These are phyloP conservation scores for Meiosimyza platycephala DNA, from an alignment of 2,888 invertebrate species.

Conservation along the genomic window DNA sequence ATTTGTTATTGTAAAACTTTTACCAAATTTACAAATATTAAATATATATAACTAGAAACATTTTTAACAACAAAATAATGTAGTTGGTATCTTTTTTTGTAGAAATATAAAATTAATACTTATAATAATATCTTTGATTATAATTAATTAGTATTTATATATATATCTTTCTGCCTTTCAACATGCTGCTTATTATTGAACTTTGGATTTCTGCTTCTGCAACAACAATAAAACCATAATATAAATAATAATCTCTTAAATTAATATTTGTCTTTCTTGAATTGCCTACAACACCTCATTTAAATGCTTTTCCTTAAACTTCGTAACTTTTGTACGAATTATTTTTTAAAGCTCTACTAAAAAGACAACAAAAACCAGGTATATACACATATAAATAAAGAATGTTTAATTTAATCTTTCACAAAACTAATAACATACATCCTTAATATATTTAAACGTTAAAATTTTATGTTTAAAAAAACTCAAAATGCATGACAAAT, in stretches of 20 bases:
- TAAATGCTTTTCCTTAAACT: constrained; percentile 27
- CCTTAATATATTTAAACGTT: not conserved
- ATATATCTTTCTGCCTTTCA: constrained; percentile 28
- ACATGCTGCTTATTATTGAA: constrained; percentile 47
- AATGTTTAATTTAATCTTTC: not conserved
- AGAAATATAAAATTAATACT: not conserved
- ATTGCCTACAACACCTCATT: constrained; percentile 17
- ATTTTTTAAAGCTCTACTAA: constrained; percentile 61
- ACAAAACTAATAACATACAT: no score
- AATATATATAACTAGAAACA: no score
- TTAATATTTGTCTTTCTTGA: constrained; percentile 9
- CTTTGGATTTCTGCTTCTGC: not conserved
- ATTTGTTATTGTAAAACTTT: no score
- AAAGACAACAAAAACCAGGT: constrained; percentile 67
- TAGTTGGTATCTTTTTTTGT: not conserved
- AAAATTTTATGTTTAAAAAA: constrained; percentile 13
- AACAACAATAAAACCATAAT: constrained; percentile 10
- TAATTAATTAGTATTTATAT: not conserved
- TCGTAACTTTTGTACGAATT: constrained; percentile 25
- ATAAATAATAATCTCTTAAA: constrained; percentile 20
- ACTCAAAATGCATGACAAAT: no score
- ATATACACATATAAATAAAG: constrained; percentile 43
- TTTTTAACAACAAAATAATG: not conserved
- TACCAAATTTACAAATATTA: no score
- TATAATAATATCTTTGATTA: not conserved